A percentile compares a stretch with the other conserved stretches of the same genome.
phyloP scores from a whole-genome alignment of 1,140 invertebrate species.

The Bombus huntii region DNA sequence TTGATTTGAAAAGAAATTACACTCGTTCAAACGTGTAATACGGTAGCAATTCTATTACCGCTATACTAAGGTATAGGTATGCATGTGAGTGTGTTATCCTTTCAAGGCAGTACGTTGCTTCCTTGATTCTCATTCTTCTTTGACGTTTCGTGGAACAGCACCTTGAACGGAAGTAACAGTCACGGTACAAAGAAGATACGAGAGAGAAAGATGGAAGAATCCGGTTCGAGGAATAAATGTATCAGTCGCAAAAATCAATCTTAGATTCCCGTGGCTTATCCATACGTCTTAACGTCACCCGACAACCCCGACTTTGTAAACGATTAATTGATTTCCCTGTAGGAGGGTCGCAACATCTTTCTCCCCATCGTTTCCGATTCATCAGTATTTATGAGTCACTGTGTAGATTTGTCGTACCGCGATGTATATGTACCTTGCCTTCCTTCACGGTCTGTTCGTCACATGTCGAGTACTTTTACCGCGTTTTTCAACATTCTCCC shows the following conservation, averaged over 20 bases:
- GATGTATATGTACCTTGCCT: conserved; percentile 65
- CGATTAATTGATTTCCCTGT: conserved; percentile 58
- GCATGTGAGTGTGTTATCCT: conserved; percentile 12
- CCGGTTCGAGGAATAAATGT: conserved; percentile 42
- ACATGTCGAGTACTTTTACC: conserved; percentile 75
- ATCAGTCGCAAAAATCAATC: conserved; percentile 40
- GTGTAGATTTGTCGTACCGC: conserved; percentile 53
- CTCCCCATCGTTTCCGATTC: not conserved
- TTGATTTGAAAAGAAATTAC: not conserved
- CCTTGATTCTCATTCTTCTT: conserved; percentile 22
- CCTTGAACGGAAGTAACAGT: conserved; percentile 23
- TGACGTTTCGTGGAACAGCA: conserved; percentile 37
- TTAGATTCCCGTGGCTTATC: conserved; percentile 3
- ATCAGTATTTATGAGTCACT: conserved; percentile 63
- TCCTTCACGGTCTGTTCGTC: conserved; percentile 75
- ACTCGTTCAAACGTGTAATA: not conserved
- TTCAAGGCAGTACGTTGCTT: conserved; percentile 16
- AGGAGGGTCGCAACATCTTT: conserved; percentile 28
- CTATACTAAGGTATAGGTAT: not conserved
- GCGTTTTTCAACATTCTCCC: conserved; percentile 67
- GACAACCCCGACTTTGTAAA: not conserved
- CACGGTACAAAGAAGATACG: not conserved
- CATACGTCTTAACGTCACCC: not conserved
- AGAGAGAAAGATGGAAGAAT: conserved; percentile 10
- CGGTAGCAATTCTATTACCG: not conserved